phyloP scores from a whole-genome alignment of 35 echinoderm and acorn worm species.

The Lytechinus variegatus region DNA sequence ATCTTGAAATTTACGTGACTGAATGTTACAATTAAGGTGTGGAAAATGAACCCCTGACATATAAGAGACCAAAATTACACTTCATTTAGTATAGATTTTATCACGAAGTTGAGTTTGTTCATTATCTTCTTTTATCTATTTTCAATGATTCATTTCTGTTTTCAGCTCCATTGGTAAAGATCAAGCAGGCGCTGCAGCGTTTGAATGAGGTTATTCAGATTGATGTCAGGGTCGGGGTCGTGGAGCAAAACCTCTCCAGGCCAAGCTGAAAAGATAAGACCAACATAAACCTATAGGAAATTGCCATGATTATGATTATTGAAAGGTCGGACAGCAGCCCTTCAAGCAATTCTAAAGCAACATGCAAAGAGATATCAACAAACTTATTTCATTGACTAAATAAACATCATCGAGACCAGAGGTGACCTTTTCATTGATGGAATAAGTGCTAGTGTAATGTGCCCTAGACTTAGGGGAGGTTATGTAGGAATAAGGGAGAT shows the following conservation, averaged over 20 bases:
- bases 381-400: conserved; percentile 51
- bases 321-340: too few species aligned
- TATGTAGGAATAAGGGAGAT: too few species aligned
- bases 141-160: background rate
- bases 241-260: conserved; percentile 80
- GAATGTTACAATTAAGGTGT: too few species aligned
- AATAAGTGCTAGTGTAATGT: too few species aligned
- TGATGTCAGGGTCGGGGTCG: conserved; percentile 90
- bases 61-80: too few species aligned
- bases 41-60: too few species aligned
- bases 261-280: conserved; percentile 84
- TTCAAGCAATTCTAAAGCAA: background rate
- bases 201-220: conserved; percentile 95
- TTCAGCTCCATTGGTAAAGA: conserved; percentile 95
- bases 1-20: too few species aligned
- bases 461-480: too few species aligned
- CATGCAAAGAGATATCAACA: conserved; percentile 66
- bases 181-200: conserved; percentile 94
- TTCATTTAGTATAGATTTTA: too few species aligned
- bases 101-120: too few species aligned
- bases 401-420: background rate
- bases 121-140: too few species aligned
- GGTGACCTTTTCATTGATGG: too few species aligned
- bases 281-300: conserved; percentile 70
- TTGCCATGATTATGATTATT: conserved; percentile 56